phyloP scores from a whole-genome alignment of 2,113 vertebrate genomes.

The Peromyscus maniculatus region DNA sequence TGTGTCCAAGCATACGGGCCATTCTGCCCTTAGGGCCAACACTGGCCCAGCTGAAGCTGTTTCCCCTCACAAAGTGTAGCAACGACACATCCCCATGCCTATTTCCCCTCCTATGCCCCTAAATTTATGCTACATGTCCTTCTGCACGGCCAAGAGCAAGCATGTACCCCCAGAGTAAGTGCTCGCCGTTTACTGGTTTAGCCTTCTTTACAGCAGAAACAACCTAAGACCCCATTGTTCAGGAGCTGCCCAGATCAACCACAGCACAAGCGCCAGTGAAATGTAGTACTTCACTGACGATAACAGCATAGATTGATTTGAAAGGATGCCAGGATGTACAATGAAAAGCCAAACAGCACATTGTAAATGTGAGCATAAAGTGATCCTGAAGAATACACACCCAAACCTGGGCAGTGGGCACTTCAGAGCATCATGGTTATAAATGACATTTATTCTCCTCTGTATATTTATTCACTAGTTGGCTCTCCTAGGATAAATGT shows the following conservation, averaged over 20 bases:
- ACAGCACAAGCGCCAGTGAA: slow-evolving; percentile 11
- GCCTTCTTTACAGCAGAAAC: slow-evolving; percentile 29
- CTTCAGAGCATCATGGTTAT: neutral
- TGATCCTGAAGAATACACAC: neutral
- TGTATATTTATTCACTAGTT: slow-evolving; percentile 14
- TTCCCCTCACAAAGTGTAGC: neutral
- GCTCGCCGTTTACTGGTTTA: slow-evolving; percentile 3
- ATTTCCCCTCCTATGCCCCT: neutral
- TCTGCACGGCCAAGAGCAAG: neutral
- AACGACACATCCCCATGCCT: neutral
- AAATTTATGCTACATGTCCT: neutral
- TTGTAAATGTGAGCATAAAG: neutral
- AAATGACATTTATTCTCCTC: neutral
- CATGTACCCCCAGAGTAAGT: neutral
- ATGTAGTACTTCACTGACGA: neutral
- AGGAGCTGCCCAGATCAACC: slow-evolving; percentile 9
- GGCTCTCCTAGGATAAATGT: slow-evolving; percentile 18
- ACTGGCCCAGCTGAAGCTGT: neutral
- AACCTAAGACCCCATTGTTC: neutral
- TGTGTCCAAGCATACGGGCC: neutral
- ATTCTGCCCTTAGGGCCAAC: neutral
- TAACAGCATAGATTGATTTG: neutral
- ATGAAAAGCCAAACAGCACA: neutral
- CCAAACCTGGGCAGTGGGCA: neutral
- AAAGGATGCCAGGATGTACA: neutral